A percentile compares a stretch with the other conserved stretches of the same genome.
Conservation (phyloP, 2,797 vertebrate species). For the Rhadinocentrus ornatus region DNA sequence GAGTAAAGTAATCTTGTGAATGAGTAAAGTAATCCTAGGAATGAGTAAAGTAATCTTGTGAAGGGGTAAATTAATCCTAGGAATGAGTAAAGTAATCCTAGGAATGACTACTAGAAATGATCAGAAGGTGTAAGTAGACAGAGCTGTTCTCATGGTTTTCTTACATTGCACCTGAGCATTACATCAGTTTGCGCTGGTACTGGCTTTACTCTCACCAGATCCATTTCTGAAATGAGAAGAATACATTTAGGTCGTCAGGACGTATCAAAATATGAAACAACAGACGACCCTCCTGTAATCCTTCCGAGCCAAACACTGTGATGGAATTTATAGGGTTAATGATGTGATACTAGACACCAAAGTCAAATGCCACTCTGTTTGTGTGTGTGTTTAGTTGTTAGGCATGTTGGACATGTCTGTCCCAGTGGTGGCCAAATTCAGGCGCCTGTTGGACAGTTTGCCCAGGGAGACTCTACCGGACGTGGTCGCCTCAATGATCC, state of each 20-base stretch:
- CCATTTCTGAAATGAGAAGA: background rate
- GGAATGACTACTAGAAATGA: no score
- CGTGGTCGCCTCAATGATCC: constrained; percentile 94
- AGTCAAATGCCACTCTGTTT: constrained; percentile 1
- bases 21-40: no score
- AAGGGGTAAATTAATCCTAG: no score
- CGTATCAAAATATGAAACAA: constrained; percentile 15
- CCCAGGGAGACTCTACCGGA: constrained; percentile 94
- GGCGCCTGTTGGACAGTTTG: constrained; percentile 91
- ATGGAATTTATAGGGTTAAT: no score
- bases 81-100: no score
- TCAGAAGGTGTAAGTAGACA: no score
- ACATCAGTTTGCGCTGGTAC: background rate
- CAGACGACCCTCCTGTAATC: background rate
- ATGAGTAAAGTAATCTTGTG: no score
- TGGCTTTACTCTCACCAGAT: background rate
- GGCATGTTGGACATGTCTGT: constrained; percentile 97
- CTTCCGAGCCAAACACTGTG: background rate
- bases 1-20: no score
- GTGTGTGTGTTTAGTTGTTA: constrained; percentile 84
- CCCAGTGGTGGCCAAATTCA: constrained; percentile 94
- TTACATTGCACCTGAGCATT: no score
- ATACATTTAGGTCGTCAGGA: background rate
- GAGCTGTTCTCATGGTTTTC: no score
- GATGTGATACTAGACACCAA: background rate